Base-by-base conservation (phyloP, 37 sponge, comb jelly and placozoan species). In the Axinella damicornis region DNA sequence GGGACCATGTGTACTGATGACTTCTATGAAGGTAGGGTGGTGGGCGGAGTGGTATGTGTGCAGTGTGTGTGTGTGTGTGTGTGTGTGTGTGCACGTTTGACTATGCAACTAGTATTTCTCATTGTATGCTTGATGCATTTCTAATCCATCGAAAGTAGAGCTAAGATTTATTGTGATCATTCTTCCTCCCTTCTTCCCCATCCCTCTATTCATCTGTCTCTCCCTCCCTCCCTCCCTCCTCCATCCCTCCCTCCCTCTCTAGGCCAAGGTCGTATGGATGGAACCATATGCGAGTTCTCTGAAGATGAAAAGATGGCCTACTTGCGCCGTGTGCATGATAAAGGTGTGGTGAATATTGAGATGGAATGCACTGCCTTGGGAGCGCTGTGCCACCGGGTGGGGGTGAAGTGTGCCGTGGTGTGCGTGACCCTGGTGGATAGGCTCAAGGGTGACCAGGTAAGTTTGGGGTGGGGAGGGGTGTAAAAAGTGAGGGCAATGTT, bases 191-290 rank as follows among this genome's bases (percentile, higher is more conserved):
- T 46, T 46, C 46, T 46, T 46, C 46, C 46, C 46, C 46, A 46
- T n/a, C n/a, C n/a, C n/a, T n/a, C n/a, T n/a, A n/a, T n/a, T n/a
- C n/a, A n/a, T n/a, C n/a, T n/a, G n/a, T n/a, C 57, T 18, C 57
- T 15, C 18, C 57, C 57, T 56, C 18, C 17, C 18, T 19, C 57
- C 57, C 57, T 15, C 18, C 57, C 57, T 56, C 18, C 17, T 56
- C 57, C 57, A 18, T 56, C 57, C 57, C 18, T 56, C 17, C 18
- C 28, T 31, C n/a, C n/a, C n/a, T n/a, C n/a, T n/a, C 17, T 75
- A 99, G 99, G 97, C 63, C 99, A 99, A 69, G 95, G 86, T 15
- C 68, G 99, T 33, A 28, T 87, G 39, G 99, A 99, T 71, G 99
- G 99, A n/a, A 94, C 89, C 18, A 30, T 95, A 20, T 99, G 99